Conservation (phyloP, 2,113 vertebrate genomes). For the Trematomus loennbergii region DNA sequence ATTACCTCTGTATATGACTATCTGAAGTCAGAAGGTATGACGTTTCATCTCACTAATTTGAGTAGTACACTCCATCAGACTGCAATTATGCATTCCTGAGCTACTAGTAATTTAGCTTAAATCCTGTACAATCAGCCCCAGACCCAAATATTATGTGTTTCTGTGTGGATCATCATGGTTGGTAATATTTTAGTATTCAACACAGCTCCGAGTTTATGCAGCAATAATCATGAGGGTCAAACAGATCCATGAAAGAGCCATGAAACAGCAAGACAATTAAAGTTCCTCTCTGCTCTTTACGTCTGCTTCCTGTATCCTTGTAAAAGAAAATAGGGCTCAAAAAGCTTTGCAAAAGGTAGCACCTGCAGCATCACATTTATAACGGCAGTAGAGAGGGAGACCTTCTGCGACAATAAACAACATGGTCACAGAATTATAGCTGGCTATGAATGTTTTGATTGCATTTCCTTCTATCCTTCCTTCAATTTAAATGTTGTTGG, state of each 20-base stretch:
- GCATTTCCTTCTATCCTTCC: neutral
- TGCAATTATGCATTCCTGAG: neutral
- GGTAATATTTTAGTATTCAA: neutral
- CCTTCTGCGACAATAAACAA: neutral
- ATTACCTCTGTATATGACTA: neutral
- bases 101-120: neutral
- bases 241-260: neutral
- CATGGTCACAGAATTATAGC: neutral
- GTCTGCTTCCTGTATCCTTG: neutral
- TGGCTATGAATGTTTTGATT: neutral
- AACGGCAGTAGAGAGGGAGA: neutral
- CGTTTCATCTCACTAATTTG: conserved; percentile 1
- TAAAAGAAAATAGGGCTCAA: too few relatives aligned
- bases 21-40: conserved; percentile 4
- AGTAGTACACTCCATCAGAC: neutral
- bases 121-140: neutral
- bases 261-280: conserved; percentile 13
- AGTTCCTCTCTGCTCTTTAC: neutral
- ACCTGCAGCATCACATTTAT: conserved; percentile 3
- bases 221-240: neutral
- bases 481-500: neutral
- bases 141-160: neutral
- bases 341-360: neutral
- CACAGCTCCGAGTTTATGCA: neutral
- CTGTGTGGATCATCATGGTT: neutral